These are phyloP conservation scores for Ophraella communa DNA, from an alignment of 2,888 invertebrate genomes.

Conservation along the genomic window DNA sequence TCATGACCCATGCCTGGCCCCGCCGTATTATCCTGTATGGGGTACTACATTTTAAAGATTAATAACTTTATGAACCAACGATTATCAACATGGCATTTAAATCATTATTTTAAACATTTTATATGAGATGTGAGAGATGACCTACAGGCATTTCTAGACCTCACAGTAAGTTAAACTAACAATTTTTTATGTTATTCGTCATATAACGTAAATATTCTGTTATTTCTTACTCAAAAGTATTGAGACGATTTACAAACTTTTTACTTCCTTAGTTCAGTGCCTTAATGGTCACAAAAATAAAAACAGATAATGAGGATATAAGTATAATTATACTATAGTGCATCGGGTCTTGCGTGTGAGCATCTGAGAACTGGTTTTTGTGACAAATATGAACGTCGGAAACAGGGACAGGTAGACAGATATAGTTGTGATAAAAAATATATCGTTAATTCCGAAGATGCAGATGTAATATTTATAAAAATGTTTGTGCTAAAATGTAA, in stretches of 20 bases:
- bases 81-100: not conserved
- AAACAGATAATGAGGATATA: constrained; percentile 31
- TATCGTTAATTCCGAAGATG: not conserved
- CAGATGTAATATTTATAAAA: no score
- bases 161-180: not conserved
- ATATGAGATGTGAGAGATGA: not conserved
- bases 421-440: not conserved
- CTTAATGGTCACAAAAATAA: constrained; percentile 28
- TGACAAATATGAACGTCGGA: constrained; percentile 1
- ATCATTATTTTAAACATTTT: not conserved
- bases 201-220: not conserved
- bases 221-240: constrained; percentile 15
- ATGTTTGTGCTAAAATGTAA: no score
- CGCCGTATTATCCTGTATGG: no score
- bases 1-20: no score
- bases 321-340: constrained; percentile 13
- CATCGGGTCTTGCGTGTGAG: constrained; percentile 14
- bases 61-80: not conserved
- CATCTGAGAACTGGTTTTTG: constrained; percentile 21
- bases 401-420: not conserved
- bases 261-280: constrained; percentile 24
- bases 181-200: not conserved
- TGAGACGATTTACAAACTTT: constrained; percentile 13
- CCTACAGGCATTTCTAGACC: not conserved
- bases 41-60: not conserved